phyloP scores from a whole-genome alignment of 2,888 invertebrate species.

The Lepidochrysops patricia region DNA sequence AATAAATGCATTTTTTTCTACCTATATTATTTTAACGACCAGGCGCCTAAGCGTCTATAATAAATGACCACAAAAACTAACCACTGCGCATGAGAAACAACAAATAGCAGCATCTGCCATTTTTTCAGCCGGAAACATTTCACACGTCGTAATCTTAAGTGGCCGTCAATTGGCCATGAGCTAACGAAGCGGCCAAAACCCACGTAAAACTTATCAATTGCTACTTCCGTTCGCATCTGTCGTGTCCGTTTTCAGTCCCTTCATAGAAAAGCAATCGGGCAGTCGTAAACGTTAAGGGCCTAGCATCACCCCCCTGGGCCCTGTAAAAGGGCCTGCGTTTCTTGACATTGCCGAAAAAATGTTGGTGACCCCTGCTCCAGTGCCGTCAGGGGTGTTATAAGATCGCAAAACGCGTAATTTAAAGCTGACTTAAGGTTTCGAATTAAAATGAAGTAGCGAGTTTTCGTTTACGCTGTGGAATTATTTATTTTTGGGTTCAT shows the following conservation, averaged over 20 bases:
- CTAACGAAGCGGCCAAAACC: slow-evolving; percentile 30
- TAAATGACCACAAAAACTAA: neutral
- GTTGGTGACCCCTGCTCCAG: slow-evolving; percentile 60
- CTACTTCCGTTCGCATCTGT: slow-evolving; percentile 55
- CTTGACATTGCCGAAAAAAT: slow-evolving; percentile 66
- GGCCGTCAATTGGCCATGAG: neutral
- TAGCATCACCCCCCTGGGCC: slow-evolving; percentile 73
- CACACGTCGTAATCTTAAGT: slow-evolving; percentile 13
- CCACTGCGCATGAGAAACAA: neutral
- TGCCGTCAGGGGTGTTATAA: slow-evolving; percentile 64
- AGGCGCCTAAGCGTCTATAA: neutral
- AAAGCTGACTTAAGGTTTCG: slow-evolving; percentile 71
- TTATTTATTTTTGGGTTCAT: neutral
- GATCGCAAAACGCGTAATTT: slow-evolving; percentile 70
- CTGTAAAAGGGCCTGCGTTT: slow-evolving; percentile 66
- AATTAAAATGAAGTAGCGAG: slow-evolving; percentile 64
- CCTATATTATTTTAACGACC: neutral
- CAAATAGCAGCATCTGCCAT: neutral
- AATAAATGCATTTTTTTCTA: neutral
- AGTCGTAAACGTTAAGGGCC: slow-evolving; percentile 78
- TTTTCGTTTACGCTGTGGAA: slow-evolving; percentile 5
- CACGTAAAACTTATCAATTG: slow-evolving; percentile 44
- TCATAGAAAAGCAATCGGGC: slow-evolving; percentile 78
- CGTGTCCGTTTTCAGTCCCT: slow-evolving; percentile 56
- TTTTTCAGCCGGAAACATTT: neutral